phyloP scores from a whole-genome alignment of 2,797 vertebrate species.

The Diceros bicornis region DNA sequence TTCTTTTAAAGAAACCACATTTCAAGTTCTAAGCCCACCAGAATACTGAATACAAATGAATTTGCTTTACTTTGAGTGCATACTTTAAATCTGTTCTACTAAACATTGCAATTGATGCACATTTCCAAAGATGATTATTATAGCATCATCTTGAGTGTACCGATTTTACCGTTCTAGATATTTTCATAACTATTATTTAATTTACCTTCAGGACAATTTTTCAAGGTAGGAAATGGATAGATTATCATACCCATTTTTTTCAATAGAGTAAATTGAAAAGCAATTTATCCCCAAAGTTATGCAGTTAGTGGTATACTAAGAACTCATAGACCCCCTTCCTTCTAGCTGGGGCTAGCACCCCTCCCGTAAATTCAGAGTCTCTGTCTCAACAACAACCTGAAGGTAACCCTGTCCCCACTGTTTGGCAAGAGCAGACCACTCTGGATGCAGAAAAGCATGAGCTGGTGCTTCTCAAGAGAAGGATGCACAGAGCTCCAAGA shows the following conservation, averaged over 20 bases:
- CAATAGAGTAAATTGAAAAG: background rate
- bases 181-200: background rate
- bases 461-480: background rate
- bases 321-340: background rate
- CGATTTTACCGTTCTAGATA: fast-evolving
- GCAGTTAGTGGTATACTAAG: background rate
- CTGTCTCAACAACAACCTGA: background rate
- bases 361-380: background rate
- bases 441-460: no score
- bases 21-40: background rate
- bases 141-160: fast-evolving
- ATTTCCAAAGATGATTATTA: background rate
- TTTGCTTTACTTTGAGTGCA: slow-evolving; percentile 56
- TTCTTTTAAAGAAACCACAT: background rate
- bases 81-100: slow-evolving; percentile 50
- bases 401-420: background rate
- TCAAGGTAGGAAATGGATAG: background rate
- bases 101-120: fast-evolving
- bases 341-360: no score
- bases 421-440: background rate
- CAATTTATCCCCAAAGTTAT: background rate
- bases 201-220: background rate
- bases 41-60: slow-evolving; percentile 64
- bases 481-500: fast-evolving
- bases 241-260: background rate